Conservation (phyloP, 2,113 vertebrate genomes). For the Zosterops lateralis region DNA sequence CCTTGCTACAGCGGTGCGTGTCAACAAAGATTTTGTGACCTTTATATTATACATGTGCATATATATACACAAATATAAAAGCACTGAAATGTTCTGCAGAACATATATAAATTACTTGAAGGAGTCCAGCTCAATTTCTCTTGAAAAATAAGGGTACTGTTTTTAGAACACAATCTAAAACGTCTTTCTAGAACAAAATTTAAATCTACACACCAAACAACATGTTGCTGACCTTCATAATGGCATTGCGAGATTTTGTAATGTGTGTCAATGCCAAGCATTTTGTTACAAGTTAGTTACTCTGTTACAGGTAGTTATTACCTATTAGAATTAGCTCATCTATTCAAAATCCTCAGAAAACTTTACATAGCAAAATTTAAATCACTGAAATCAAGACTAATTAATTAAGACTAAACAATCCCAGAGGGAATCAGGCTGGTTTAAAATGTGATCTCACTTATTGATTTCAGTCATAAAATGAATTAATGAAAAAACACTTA, state of each 20-base stretch:
- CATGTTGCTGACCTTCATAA: not conserved
- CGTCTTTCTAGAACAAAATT: not conserved
- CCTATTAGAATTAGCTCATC: not conserved
- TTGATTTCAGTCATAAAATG: not conserved
- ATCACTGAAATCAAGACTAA: not conserved
- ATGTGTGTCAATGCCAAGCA: not conserved
- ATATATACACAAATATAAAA: not conserved
- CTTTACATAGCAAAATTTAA: not conserved
- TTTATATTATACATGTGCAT: not conserved
- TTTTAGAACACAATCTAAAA: not conserved
- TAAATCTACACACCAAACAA: not conserved
- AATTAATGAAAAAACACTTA: slow-evolving; percentile 68
- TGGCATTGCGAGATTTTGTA: not conserved
- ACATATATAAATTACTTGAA: not conserved
- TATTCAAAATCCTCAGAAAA: not conserved
- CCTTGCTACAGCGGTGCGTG: not conserved
- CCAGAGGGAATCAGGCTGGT: not conserved
- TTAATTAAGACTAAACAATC: not conserved
- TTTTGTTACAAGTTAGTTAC: not conserved
- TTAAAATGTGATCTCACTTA: not conserved
- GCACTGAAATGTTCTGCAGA: not conserved
- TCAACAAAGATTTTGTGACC: not conserved
- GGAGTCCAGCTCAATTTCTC: not conserved
- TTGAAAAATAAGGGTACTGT: not conserved
- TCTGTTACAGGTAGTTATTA: not conserved